These are phyloP conservation scores for Cinara cedri DNA, from an alignment of 2,888 invertebrate species.

Conservation along the genomic window DNA sequence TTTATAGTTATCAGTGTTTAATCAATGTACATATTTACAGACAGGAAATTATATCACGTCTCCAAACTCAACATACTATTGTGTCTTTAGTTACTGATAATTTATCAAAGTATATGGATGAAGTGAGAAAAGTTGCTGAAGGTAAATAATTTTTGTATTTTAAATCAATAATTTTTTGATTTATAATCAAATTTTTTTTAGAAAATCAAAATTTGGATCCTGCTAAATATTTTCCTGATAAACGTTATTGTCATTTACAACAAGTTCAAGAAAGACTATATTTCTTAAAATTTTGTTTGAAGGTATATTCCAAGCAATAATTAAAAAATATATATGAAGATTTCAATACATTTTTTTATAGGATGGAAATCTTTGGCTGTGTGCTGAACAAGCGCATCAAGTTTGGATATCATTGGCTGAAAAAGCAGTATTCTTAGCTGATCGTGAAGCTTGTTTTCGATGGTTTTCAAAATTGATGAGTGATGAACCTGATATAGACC, in stretches of 20 bases:
- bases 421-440: conserved; percentile 87
- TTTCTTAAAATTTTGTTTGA: conserved; percentile 88
- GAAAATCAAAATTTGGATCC: conserved; percentile 81
- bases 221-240: conserved; percentile 79
- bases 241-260: conserved; percentile 86
- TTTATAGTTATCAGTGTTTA: too few relatives aligned
- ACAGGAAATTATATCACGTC: conserved; percentile 82
- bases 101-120: conserved; percentile 88
- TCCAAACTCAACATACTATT: conserved; percentile 89
- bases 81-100: conserved; percentile 94
- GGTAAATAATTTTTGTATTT: conserved; percentile 61
- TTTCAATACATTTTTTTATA: conserved; percentile 61
- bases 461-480: conserved; percentile 98
- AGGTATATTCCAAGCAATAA: conserved; percentile 63
- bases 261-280: conserved; percentile 94
- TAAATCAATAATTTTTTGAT: neutral
- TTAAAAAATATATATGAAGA: conserved; percentile 1
- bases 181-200: conserved; percentile 62
- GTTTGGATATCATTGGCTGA: conserved; percentile 97
- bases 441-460: conserved; percentile 95
- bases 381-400: conserved; percentile 95
- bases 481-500: conserved; percentile 95
- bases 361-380: conserved; percentile 96
- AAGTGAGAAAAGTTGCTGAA: conserved; percentile 73
- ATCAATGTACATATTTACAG: conserved; percentile 62